These are phyloP conservation scores for Listronotus bonariensis DNA, from an alignment of 1,140 invertebrate species.

Conservation along the genomic window DNA sequence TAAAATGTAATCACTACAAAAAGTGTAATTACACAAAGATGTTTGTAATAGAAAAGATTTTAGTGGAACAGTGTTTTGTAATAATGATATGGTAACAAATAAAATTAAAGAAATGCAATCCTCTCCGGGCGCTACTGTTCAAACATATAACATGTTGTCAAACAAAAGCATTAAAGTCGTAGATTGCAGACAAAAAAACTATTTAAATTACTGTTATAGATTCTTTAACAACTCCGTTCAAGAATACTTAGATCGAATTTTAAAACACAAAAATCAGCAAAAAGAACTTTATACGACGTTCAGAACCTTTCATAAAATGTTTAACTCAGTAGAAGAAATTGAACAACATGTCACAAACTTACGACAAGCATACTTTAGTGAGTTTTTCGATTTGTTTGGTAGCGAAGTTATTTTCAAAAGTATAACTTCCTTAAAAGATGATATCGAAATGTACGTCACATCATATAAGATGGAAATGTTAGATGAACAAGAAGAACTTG, in stretches of 20 bases:
- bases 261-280: neutral
- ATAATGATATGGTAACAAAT: constrained; percentile 12
- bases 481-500: neutral
- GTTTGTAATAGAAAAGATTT: constrained; percentile 37
- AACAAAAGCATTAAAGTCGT: constrained; percentile 5
- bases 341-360: constrained; percentile 6
- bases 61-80: constrained; percentile 16
- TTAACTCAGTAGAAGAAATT: constrained; percentile 13
- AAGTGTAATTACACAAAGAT: constrained; percentile 30
- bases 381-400: neutral
- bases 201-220: constrained; percentile 9
- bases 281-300: constrained; percentile 14
- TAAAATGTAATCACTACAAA: constrained; percentile 28
- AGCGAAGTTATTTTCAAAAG: constrained; percentile 7
- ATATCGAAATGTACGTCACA: constrained; percentile 10
- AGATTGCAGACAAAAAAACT: constrained; percentile 24
- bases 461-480: constrained; percentile 1
- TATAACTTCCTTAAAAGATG: neutral
- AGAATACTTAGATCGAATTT: neutral
- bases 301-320: constrained; percentile 24
- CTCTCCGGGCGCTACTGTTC: neutral
- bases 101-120: constrained; percentile 3
- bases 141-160: neutral
- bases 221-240: constrained; percentile 21
- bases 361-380: neutral